Percentiles rank a stretch among this genome's conserved stretches.
Evolutionary conservation across 2,888 invertebrate genomes (phyloP).

Genomic region (Nycteola revayana): DNA sequence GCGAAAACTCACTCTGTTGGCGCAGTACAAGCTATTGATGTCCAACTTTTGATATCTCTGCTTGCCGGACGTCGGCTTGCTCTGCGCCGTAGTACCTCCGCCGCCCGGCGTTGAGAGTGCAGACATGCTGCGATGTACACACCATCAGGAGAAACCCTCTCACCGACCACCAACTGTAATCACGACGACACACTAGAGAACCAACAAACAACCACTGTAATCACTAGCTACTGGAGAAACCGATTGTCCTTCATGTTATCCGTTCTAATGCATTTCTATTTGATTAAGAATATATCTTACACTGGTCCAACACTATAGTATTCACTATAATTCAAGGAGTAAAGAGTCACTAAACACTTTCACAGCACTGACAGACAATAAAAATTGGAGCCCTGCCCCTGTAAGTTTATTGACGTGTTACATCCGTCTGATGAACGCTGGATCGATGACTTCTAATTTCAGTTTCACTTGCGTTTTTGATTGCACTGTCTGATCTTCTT

Average conservation of each 20-base stretch:
- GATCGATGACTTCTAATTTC: constrained; percentile 66
- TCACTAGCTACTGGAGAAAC: constrained; percentile 25
- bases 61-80: constrained; percentile 87
- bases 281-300: constrained; percentile 9
- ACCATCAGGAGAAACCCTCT: constrained; percentile 86
- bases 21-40: constrained; percentile 98
- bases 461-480: constrained; percentile 33
- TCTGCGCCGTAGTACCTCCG: constrained; percentile 81
- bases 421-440: constrained; percentile 70
- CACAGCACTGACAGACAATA: constrained; percentile 61
- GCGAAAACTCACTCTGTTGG: constrained; percentile 86
- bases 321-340: constrained; percentile 34
- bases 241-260: constrained; percentile 44
- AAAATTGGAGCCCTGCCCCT: constrained; percentile 69
- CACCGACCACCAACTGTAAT: constrained; percentile 78
- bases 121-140: constrained; percentile 98
- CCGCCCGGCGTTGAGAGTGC: constrained; percentile 93
- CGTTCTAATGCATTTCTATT: constrained; percentile 16
- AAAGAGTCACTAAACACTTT: constrained; percentile 57
- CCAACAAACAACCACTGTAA: constrained; percentile 29
- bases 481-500: constrained; percentile 32
- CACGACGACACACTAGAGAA: constrained; percentile 47
- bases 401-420: constrained; percentile 79
- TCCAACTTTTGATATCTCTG: constrained; percentile 98
- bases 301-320: constrained; percentile 9